A percentile compares a stretch with the other conserved stretches of the same genome.
phyloP scores from a whole-genome alignment of 2,113 vertebrate species.

The Xiphophorus hellerii region DNA sequence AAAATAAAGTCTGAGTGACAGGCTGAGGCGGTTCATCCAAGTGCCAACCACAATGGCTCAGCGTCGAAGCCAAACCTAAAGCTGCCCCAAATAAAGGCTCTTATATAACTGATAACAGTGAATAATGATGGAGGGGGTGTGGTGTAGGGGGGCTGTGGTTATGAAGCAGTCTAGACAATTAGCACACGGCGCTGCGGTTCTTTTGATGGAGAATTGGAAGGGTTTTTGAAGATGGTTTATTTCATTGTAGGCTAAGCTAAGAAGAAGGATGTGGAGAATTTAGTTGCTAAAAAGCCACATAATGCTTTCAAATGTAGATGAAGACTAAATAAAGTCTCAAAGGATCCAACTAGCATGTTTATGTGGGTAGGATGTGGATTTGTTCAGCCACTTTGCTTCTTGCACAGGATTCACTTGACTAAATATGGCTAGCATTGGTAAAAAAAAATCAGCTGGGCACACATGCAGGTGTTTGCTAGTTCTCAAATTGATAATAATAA shows the following conservation, averaged over 20 bases:
- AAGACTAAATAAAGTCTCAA: too few species aligned
- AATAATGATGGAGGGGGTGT: not conserved
- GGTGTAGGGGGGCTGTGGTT: not conserved
- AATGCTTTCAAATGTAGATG: too few species aligned
- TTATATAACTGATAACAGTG: not conserved
- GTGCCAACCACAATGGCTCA: not conserved
- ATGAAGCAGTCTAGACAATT: not conserved
- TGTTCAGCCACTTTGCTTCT: too few species aligned
- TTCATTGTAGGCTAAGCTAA: not conserved
- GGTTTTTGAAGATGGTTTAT: not conserved
- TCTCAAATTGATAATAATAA: too few species aligned
- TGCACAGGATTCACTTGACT: too few species aligned
- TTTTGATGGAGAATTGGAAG: not conserved
- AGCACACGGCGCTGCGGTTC: not conserved
- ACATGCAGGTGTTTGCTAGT: too few species aligned
- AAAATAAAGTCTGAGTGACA: slow-evolving; percentile 34
- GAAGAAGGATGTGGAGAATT: not conserved
- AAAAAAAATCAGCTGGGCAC: too few species aligned
- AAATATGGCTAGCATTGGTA: too few species aligned
- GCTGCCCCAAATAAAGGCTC: not conserved
- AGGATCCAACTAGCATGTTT: too few species aligned
- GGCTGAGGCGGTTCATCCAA: slow-evolving; percentile 54
- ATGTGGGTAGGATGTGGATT: too few species aligned
- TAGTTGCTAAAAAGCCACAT: too few species aligned
- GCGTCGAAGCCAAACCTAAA: slow-evolving; percentile 27